A percentile compares a stretch with the other conserved stretches of the same genome.
These are phyloP conservation scores for Cryptocephalus moraei DNA, from an alignment of 2,888 invertebrate genomes.

Conservation along the genomic window DNA sequence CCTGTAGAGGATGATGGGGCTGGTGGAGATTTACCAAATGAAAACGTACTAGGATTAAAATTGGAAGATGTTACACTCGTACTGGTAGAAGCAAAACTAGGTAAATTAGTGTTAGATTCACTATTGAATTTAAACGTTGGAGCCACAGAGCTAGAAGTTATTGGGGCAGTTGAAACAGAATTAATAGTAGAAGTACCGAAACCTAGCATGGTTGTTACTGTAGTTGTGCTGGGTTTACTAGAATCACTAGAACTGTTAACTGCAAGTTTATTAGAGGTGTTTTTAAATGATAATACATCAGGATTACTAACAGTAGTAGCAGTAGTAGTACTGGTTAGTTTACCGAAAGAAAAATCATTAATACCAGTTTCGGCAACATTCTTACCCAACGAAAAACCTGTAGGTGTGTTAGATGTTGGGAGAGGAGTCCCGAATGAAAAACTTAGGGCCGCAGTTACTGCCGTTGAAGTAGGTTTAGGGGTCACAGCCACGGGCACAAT, in stretches of 20 bases:
- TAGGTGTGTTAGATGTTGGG: constrained; percentile 1
- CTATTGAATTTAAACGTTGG: too few species aligned
- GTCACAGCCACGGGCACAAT: too few species aligned
- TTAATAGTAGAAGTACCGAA: constrained; percentile 5
- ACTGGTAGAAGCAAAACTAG: too few species aligned
- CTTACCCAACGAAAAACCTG: not conserved
- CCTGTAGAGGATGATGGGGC: too few species aligned
- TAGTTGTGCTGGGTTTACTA: not conserved
- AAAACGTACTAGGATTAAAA: too few species aligned
- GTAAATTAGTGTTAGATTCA: too few species aligned
- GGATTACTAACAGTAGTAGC: not conserved
- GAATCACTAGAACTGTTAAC: not conserved
- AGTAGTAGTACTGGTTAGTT: not conserved
- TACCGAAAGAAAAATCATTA: not conserved
- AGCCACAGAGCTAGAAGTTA: not conserved
- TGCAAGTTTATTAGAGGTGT: too few species aligned
- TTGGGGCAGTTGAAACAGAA: not conserved
- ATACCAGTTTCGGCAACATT: not conserved
- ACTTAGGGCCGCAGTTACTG: not conserved
- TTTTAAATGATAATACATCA: not conserved
- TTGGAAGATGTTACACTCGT: too few species aligned
- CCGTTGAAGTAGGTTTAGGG: too few species aligned
- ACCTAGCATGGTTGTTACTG: not conserved
- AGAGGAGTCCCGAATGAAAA: not conserved
- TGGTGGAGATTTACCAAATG: too few species aligned